A percentile compares a stretch with the other conserved stretches of the same genome.
These are phyloP conservation scores for Caloenas nicobarica DNA, from an alignment of 2,113 vertebrate species.

Conservation along the genomic window DNA sequence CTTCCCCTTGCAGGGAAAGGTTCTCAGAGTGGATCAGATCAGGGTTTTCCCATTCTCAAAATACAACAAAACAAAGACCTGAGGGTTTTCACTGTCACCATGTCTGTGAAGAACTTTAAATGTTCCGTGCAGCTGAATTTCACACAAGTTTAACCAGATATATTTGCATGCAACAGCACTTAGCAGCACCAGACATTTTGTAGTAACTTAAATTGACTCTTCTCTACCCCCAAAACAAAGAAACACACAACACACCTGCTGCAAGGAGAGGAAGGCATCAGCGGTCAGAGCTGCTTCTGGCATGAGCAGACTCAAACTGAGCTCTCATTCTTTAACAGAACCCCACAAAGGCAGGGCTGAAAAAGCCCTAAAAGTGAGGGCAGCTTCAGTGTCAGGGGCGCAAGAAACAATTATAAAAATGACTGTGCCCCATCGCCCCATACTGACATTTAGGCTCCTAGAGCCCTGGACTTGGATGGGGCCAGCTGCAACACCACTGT, in stretches of 20 bases:
- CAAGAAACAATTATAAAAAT: background rate
- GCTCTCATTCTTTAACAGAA: background rate
- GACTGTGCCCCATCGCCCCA: too few relatives aligned
- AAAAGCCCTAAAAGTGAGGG: background rate
- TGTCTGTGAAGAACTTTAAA: background rate
- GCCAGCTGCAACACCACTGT: background rate
- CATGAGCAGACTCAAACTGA: background rate
- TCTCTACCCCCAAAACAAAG: background rate
- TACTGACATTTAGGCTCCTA: background rate
- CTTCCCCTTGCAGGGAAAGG: too few relatives aligned
- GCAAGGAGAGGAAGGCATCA: background rate
- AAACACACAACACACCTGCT: background rate
- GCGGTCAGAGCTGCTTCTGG: background rate
- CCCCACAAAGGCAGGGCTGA: background rate
- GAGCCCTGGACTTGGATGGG: background rate
- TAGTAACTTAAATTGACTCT: background rate
- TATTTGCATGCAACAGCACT: background rate
- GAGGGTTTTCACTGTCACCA: background rate
- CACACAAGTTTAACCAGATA: background rate
- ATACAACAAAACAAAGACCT: background rate
- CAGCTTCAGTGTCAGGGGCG: rapidly evolving
- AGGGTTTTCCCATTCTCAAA: background rate
- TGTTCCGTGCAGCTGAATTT: background rate
- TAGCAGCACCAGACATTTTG: background rate
- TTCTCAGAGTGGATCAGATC: too few relatives aligned